Evolutionary conservation across 2,113 vertebrate species (phyloP).

Genomic region (Odocoileus virginianus): DNA sequence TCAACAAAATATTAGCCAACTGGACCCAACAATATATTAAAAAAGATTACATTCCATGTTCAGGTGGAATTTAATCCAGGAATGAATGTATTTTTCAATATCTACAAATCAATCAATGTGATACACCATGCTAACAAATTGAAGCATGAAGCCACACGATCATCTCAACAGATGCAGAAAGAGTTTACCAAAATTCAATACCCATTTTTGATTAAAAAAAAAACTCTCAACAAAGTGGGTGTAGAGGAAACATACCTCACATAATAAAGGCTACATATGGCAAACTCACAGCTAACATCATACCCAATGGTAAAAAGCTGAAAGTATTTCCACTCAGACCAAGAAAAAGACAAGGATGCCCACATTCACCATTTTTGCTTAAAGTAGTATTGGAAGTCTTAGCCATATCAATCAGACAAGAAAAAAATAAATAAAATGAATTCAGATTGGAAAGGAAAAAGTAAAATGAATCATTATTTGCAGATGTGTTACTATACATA

Average conservation of each 20-base stretch:
- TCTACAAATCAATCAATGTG: neutral
- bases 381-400: neutral
- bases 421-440: neutral
- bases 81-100: neutral
- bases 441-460: neutral
- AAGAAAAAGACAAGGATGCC: neutral
- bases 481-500: neutral
- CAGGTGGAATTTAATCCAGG: neutral
- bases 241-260: neutral
- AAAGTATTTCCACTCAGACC: neutral
- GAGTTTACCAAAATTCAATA: neutral
- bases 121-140: neutral
- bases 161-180: neutral
- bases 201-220: neutral
- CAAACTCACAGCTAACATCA: neutral
- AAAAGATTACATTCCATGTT: neutral
- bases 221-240: neutral
- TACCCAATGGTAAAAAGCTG: neutral
- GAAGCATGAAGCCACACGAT: neutral
- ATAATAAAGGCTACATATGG: neutral
- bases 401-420: neutral
- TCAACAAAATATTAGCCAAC: neutral
- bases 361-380: neutral
- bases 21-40: neutral
- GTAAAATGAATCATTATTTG: neutral